phyloP scores from a whole-genome alignment of 2,888 invertebrate species.

The Pseudococcus jackbeardsleyi region DNA sequence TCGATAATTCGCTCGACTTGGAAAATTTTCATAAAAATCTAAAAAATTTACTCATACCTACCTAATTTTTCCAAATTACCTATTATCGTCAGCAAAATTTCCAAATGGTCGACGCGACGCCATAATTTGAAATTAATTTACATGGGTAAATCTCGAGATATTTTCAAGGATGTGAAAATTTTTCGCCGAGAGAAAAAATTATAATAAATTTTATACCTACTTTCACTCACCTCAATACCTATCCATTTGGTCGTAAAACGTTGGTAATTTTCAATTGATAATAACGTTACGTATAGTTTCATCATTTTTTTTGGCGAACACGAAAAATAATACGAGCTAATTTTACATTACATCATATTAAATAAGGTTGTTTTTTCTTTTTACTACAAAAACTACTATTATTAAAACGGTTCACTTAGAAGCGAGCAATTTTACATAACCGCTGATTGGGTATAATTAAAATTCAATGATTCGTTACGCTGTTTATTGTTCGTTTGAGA shows the following conservation, averaged over 20 bases:
- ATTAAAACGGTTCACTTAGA: not conserved
- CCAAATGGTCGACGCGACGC: not conserved
- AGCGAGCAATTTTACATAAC: constrained; percentile 5
- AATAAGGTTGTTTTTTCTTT: not conserved
- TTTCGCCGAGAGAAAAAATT: not conserved
- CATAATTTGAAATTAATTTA: not conserved
- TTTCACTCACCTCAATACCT: not conserved
- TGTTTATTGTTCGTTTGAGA: not conserved
- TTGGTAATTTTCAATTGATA: constrained; percentile 1
- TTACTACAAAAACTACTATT: not conserved
- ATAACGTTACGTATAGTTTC: not conserved
- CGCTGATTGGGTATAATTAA: not conserved
- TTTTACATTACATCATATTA: not conserved
- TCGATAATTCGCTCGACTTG: too few species aligned
- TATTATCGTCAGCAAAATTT: not conserved
- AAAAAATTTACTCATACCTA: not conserved
- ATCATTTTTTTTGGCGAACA: not conserved
- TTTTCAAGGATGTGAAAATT: not conserved
- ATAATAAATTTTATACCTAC: not conserved
- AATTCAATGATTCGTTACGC: constrained; percentile 32
- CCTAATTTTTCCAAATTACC: not conserved
- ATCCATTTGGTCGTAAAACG: not conserved
- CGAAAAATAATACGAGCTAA: not conserved
- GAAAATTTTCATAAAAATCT: too few species aligned
- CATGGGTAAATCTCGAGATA: not conserved